Percentiles rank a stretch among this genome's conserved stretches.
These are phyloP conservation scores for Salticus scenicus DNA, from an alignment of 2,888 invertebrate species.

Conservation along the genomic window DNA sequence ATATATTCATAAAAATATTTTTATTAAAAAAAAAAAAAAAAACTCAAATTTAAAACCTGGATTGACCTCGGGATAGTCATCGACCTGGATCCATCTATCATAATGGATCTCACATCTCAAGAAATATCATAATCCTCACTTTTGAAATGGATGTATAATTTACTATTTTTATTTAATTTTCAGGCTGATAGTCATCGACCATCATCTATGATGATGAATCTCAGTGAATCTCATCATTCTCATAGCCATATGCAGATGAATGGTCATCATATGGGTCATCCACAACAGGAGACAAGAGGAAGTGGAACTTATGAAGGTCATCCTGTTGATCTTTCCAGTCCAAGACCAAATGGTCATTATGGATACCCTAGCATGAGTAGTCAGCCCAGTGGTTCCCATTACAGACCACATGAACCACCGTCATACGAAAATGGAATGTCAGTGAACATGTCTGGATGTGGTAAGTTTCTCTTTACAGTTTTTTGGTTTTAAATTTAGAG, in stretches of 20 bases:
- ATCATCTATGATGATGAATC: constrained; percentile 59
- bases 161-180: background rate
- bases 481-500: too few relatives aligned
- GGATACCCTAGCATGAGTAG: constrained; percentile 37
- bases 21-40: too few relatives aligned
- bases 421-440: constrained; percentile 61
- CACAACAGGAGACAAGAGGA: constrained; percentile 31
- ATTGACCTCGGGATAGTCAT: too few relatives aligned
- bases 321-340: constrained; percentile 65
- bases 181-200: constrained; percentile 54
- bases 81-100: too few relatives aligned
- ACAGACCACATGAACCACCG: constrained; percentile 47
- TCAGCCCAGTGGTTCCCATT: constrained; percentile 23
- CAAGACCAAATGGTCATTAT: constrained; percentile 61
- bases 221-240: constrained; percentile 62
- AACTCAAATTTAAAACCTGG: too few relatives aligned
- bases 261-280: constrained; percentile 48
- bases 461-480: constrained; percentile 27
- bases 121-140: too few relatives aligned
- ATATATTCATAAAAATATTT: too few relatives aligned
- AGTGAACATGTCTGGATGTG: constrained; percentile 44
- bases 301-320: constrained; percentile 58
- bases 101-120: too few relatives aligned
- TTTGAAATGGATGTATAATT: too few relatives aligned
- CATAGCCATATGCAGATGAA: constrained; percentile 61